A percentile compares a stretch with the other conserved stretches of the same genome.
Evolutionary conservation across 1,140 invertebrate species (phyloP).

Genomic region (Antheraea mylitta): DNA sequence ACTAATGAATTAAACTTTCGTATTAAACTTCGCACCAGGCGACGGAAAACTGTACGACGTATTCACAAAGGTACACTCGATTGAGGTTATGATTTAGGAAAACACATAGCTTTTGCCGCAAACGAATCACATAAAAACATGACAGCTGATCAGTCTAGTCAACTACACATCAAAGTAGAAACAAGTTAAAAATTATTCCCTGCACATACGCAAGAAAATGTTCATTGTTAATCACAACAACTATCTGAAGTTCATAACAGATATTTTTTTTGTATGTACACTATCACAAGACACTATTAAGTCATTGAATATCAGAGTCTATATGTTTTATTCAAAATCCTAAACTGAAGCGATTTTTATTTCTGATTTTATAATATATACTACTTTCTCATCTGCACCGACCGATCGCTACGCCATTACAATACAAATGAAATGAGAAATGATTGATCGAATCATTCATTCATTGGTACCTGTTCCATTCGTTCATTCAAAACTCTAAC

Average conservation of each 20-base stretch:
- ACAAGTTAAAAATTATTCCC: slow-evolving; percentile 31
- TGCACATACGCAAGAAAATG: slow-evolving; percentile 52
- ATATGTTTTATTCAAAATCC: background rate
- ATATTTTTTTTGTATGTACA: slow-evolving; percentile 10
- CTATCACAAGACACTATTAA: background rate
- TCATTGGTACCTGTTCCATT: slow-evolving; percentile 23
- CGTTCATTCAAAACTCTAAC: slow-evolving; percentile 8
- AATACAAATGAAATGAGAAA: slow-evolving; percentile 17
- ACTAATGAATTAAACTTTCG: slow-evolving; percentile 55
- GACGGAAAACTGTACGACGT: slow-evolving; percentile 54
- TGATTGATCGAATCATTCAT: slow-evolving; percentile 15
- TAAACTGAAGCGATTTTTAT: background rate
- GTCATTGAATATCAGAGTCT: background rate
- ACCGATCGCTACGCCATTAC: slow-evolving; percentile 32
- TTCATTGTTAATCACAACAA: slow-evolving; percentile 38
- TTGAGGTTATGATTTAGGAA: slow-evolving; percentile 70
- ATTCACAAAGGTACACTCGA: slow-evolving; percentile 57
- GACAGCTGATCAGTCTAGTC: slow-evolving; percentile 24
- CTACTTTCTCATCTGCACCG: slow-evolving; percentile 27
- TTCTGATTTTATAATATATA: slow-evolving; percentile 7
- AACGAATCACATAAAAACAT: slow-evolving; percentile 44
- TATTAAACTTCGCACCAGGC: slow-evolving; percentile 50
- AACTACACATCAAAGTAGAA: background rate
- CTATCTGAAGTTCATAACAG: slow-evolving; percentile 6
- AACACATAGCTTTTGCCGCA: slow-evolving; percentile 55